Percentiles rank a stretch among this genome's conserved stretches.
phyloP scores from a whole-genome alignment of 2,797 vertebrate species.

The Adrianichthys oophorus region DNA sequence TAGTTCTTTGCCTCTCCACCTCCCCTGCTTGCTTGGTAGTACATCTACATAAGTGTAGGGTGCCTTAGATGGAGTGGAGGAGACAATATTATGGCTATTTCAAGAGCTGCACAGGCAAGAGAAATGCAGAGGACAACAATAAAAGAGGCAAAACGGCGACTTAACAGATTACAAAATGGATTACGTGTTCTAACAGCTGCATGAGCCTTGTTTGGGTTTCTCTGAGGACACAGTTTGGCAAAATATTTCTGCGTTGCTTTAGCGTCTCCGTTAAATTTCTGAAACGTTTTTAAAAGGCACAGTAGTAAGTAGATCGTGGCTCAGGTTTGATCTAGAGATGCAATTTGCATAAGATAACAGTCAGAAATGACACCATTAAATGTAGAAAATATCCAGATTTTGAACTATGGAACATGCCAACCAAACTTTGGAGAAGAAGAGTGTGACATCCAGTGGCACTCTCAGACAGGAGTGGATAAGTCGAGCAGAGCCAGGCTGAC shows the following conservation, averaged over 20 bases:
- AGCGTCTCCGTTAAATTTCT: slow-evolving; percentile 25
- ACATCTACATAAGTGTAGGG: slow-evolving; percentile 35
- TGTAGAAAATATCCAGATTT: slow-evolving; percentile 41
- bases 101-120: neutral
- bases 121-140: neutral
- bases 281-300: slow-evolving; percentile 3
- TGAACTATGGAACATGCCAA: slow-evolving; percentile 35
- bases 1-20: slow-evolving; percentile 20
- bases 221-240: slow-evolving; percentile 13
- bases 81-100: slow-evolving; percentile 14
- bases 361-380: slow-evolving; percentile 70
- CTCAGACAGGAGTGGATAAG: slow-evolving; percentile 47
- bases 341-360: slow-evolving; percentile 56
- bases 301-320: slow-evolving; percentile 22
- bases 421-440: slow-evolving; percentile 46
- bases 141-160: slow-evolving; percentile 38
- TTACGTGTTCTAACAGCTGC: slow-evolving; percentile 44
- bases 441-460: slow-evolving; percentile 46
- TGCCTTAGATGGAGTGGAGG: slow-evolving; percentile 6
- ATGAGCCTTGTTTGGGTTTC: slow-evolving; percentile 35
- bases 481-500: slow-evolving; percentile 47
- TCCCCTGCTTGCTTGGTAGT: slow-evolving; percentile 4
- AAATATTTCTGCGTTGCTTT: slow-evolving; percentile 18
- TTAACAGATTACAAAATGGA: slow-evolving; percentile 58
- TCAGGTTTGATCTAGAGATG: slow-evolving; percentile 49